Conservation (phyloP, 2,888 invertebrate species). For the Ophion slaviceki region DNA sequence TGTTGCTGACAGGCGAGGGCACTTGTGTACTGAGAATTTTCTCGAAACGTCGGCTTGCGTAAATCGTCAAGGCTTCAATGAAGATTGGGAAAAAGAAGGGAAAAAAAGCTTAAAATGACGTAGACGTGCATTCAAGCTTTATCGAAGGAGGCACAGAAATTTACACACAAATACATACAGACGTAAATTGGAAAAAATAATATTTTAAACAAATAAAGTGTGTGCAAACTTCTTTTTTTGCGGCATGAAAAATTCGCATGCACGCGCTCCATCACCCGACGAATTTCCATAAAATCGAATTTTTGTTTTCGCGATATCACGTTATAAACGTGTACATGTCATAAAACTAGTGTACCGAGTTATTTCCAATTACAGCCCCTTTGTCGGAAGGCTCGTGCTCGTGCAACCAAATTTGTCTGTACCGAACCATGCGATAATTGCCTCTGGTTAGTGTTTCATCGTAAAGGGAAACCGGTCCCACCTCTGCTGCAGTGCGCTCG, state of each 20-base stretch:
- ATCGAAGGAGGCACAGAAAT: conserved; percentile 21
- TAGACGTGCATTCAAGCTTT: background rate
- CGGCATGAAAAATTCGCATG: too few species aligned
- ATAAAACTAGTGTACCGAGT: conserved; percentile 1
- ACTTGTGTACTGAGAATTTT: background rate
- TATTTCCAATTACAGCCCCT: background rate
- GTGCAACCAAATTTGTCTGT: conserved; percentile 30
- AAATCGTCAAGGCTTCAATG: conserved; percentile 3
- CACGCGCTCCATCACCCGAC: background rate
- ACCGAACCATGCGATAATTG: conserved; percentile 28
- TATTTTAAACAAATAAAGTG: background rate
- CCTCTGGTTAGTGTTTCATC: conserved; percentile 13
- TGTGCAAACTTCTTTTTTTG: background rate
- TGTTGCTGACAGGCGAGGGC: background rate
- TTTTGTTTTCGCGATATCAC: conserved; percentile 6
- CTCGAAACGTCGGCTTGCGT: background rate
- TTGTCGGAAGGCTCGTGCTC: conserved; percentile 1
- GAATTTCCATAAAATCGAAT: background rate
- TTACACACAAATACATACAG: background rate
- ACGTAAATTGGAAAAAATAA: background rate
- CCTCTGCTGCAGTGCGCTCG: background rate
- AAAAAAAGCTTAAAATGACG: background rate
- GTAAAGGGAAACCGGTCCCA: background rate
- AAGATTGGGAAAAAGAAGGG: background rate
- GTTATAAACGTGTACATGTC: background rate